These are phyloP conservation scores for Myiozetetes cayanensis DNA, from an alignment of 2,113 vertebrate genomes.

Conservation along the genomic window DNA sequence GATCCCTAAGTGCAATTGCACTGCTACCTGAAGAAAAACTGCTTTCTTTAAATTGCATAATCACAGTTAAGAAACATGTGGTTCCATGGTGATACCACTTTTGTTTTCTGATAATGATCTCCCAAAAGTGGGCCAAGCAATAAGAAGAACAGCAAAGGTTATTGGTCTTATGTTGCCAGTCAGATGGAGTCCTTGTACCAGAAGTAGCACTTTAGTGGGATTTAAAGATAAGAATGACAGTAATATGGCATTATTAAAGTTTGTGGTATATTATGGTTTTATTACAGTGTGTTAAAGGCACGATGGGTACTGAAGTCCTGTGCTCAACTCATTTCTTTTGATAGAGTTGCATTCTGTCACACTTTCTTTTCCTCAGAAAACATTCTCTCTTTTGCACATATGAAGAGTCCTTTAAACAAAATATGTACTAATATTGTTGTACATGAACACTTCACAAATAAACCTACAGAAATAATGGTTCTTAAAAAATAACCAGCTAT, in stretches of 20 bases:
- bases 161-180: not conserved
- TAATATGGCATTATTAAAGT: not conserved
- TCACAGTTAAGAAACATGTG: not conserved
- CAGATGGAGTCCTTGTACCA: not conserved
- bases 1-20: not conserved
- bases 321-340: not conserved
- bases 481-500: not conserved
- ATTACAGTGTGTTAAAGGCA: not conserved
- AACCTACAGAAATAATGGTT: not conserved
- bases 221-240: not conserved
- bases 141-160: not conserved
- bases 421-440: too few species aligned
- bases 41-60: not conserved
- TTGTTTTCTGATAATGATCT: not conserved
- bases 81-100: not conserved
- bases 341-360: rapidly evolving
- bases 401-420: not conserved
- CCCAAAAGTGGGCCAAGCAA: not conserved
- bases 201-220: not conserved
- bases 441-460: not conserved
- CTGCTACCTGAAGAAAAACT: not conserved
- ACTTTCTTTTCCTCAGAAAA: not conserved
- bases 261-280: not conserved
- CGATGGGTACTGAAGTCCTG: not conserved
- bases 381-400: not conserved